A percentile compares a stretch with the other conserved stretches of the same genome.
These are phyloP conservation scores for Amia ocellicauda DNA, from an alignment of 2,113 vertebrate species.

Conservation along the genomic window DNA sequence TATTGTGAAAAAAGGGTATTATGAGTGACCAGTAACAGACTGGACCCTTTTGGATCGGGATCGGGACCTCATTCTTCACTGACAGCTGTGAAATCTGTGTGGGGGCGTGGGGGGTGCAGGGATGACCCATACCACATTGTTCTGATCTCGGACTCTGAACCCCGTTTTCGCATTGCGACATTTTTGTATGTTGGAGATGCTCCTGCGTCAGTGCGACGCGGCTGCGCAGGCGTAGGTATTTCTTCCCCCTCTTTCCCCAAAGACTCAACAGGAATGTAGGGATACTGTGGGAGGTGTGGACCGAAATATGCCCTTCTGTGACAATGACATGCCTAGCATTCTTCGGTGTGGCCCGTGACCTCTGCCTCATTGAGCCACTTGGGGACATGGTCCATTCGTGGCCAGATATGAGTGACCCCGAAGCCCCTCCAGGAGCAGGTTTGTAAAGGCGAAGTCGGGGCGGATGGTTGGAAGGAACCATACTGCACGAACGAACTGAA, in stretches of 20 bases:
- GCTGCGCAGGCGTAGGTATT: conserved; percentile 21
- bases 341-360: conserved; percentile 30
- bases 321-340: conserved; percentile 45
- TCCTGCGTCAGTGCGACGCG: conserved; percentile 11
- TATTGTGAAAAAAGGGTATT: too few species aligned
- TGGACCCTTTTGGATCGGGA: too few species aligned
- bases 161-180: not conserved
- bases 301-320: conserved; percentile 5
- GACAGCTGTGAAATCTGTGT: conserved; percentile 11
- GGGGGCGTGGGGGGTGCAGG: conserved; percentile 2
- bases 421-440: conserved; percentile 24
- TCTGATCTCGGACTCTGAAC: conserved; percentile 5
- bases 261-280: conserved; percentile 30
- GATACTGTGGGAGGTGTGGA: conserved; percentile 23
- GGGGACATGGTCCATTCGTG: conserved; percentile 38
- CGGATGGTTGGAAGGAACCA: not conserved
- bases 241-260: conserved; percentile 30
- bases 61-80: too few species aligned
- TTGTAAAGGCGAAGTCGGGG: conserved; percentile 13
- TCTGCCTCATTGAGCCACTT: conserved; percentile 41
- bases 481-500: too few species aligned
- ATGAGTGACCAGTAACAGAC: too few species aligned
- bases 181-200: conserved; percentile 9
- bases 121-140: conserved; percentile 9
- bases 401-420: conserved; percentile 28